Percentiles rank a stretch among this genome's conserved stretches.
phyloP scores from a whole-genome alignment of 2,797 vertebrate genomes.

The Cygnus olor region DNA sequence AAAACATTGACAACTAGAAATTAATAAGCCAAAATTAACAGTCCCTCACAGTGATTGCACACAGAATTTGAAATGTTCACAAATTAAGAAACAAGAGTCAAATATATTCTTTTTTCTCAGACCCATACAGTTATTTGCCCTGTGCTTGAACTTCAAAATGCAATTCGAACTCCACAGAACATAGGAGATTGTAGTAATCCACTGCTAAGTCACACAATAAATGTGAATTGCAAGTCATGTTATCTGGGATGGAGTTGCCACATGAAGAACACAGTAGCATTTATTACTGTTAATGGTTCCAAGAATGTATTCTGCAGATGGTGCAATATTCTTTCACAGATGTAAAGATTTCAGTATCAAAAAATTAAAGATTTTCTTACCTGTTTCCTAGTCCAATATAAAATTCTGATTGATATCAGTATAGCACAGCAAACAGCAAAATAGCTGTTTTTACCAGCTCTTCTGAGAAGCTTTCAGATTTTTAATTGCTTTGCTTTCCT shows the following conservation, averaged over 20 bases:
- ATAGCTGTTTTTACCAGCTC: neutral
- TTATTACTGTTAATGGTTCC: neutral
- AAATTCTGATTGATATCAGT: neutral
- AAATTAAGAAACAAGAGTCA: neutral
- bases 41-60: neutral
- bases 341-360: neutral
- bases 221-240: neutral
- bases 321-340: neutral
- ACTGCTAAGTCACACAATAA: neutral
- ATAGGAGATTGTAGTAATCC: neutral
- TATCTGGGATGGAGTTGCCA: neutral
- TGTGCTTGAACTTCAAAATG: neutral
- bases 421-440: neutral
- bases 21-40: neutral
- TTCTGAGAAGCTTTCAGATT: neutral
- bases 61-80: neutral
- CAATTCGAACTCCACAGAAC: neutral
- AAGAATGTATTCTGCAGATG: neutral
- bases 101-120: neutral
- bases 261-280: neutral
- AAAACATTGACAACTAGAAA: neutral
- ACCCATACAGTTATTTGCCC: neutral
- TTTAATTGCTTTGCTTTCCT: neutral
- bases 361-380: neutral
- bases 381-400: neutral